These are phyloP conservation scores for Mycteria americana DNA, from an alignment of 2,797 vertebrate species.

Conservation along the genomic window DNA sequence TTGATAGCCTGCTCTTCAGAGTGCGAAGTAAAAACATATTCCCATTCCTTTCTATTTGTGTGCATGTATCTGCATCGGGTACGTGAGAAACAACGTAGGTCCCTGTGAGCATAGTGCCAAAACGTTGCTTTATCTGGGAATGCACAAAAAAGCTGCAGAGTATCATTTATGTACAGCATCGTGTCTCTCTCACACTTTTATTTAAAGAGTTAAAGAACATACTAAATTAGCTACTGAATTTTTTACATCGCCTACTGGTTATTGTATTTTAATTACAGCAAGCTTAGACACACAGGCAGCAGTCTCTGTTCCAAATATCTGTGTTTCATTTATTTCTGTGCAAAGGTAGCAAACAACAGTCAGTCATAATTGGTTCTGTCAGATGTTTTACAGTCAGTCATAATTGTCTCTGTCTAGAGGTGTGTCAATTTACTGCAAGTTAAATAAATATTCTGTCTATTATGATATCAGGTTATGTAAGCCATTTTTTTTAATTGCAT, in stretches of 20 bases:
- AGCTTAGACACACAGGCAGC: conserved; percentile 76
- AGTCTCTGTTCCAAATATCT: conserved; percentile 80
- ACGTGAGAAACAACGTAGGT: not conserved
- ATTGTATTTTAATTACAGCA: conserved; percentile 79
- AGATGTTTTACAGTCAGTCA: conserved; percentile 84
- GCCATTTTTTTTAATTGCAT: conserved; percentile 74
- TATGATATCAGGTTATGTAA: conserved; percentile 79
- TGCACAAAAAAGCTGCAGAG: not conserved
- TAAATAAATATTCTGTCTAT: conserved; percentile 85
- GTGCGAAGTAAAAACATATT: not conserved
- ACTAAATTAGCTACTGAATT: conserved; percentile 66
- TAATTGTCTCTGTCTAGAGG: conserved; percentile 85
- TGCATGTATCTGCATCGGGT: rapidly evolving
- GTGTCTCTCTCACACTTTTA: conserved; percentile 34
- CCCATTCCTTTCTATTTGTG: not conserved
- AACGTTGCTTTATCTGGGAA: not conserved
- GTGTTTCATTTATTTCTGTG: conserved; percentile 81
- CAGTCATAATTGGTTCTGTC: conserved; percentile 85
- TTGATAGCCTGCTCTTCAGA: not conserved
- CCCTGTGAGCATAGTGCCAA: not conserved
- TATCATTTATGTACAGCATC: not conserved
- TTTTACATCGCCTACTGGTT: conserved; percentile 74
- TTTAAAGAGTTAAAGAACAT: conserved; percentile 68
- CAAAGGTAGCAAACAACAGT: conserved; percentile 85
- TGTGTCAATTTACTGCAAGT: conserved; percentile 83